Percentiles rank a stretch among this genome's conserved stretches.
phyloP scores from a whole-genome alignment of 1,140 invertebrate genomes.

The Lanistes nyassanus region DNA sequence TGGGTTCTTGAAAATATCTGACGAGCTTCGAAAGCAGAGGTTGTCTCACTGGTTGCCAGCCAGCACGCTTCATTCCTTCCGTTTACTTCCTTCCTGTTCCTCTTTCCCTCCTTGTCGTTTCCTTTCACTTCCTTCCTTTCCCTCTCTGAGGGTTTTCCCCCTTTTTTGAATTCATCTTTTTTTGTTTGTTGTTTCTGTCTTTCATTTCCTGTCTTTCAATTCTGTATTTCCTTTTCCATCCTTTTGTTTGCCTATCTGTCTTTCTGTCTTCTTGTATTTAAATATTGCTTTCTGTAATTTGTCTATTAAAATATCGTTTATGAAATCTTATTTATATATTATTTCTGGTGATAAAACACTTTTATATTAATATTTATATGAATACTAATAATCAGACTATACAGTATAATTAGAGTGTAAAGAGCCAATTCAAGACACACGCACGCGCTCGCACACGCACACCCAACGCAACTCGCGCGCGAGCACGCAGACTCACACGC shows the following conservation, averaged over 20 bases:
- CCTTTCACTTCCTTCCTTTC: conserved; percentile 1
- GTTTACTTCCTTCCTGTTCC: too few relatives aligned
- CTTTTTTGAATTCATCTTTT: not conserved
- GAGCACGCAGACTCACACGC: conserved; percentile 7
- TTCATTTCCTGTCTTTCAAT: too few relatives aligned
- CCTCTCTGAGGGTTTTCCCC: not conserved
- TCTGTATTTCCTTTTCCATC: not conserved
- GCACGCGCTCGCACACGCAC: not conserved
- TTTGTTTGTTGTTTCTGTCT: not conserved
- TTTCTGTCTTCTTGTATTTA: not conserved
- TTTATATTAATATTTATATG: not conserved
- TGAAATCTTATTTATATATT: not conserved
- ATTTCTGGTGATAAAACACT: not conserved
- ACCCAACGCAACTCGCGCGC: conserved; percentile 1
- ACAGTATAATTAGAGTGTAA: not conserved
- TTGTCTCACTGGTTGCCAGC: too few relatives aligned
- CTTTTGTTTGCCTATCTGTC: not conserved
- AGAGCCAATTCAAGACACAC: not conserved
- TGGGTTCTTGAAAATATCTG: too few relatives aligned
- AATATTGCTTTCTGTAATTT: too few relatives aligned
- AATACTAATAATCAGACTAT: not conserved
- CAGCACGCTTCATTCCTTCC: too few relatives aligned
- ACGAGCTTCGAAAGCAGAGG: too few relatives aligned
- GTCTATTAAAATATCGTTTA: not conserved
- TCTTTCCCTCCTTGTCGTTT: too few relatives aligned